Evolutionary conservation across 2,797 vertebrate genomes (phyloP).

Genomic region (Cyclopterus lumpus): DNA sequence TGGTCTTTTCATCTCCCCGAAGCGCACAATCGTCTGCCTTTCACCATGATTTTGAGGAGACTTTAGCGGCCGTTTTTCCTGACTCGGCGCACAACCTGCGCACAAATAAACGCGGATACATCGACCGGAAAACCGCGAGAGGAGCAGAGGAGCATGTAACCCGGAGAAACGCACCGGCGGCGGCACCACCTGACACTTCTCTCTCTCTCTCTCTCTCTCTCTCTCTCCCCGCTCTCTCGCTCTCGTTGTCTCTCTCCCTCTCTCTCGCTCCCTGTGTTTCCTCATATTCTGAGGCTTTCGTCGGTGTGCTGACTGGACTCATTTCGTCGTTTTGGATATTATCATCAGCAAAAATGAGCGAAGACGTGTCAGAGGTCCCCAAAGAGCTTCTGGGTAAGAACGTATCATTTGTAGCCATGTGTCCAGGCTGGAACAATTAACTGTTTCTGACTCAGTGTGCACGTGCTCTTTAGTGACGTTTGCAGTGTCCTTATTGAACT

Average conservation of each 20-base stretch:
- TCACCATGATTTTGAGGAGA: slow-evolving; percentile 48
- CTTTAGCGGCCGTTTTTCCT: background rate
- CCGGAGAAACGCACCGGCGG: slow-evolving; percentile 54
- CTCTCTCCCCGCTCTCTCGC: slow-evolving; percentile 17
- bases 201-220: slow-evolving; percentile 9
- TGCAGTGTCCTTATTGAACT: background rate
- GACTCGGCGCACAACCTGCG: slow-evolving; percentile 37
- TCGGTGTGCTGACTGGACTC: slow-evolving; percentile 48
- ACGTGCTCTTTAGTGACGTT: background rate
- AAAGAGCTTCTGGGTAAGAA: slow-evolving; percentile 91
- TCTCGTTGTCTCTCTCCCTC: background rate
- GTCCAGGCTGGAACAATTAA: slow-evolving; percentile 53
- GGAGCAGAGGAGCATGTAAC: slow-evolving; percentile 79
- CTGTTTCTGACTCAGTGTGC: background rate
- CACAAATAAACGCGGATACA: slow-evolving; percentile 46
- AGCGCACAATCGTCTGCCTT: slow-evolving; percentile 11
- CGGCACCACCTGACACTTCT: slow-evolving; percentile 76
- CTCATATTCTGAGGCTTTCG: slow-evolving; percentile 21
- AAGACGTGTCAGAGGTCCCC: slow-evolving; percentile 90
- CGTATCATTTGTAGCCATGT: slow-evolving; percentile 53
- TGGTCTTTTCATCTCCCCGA: slow-evolving; percentile 22
- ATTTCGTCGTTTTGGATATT: slow-evolving; percentile 45
- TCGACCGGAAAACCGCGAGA: slow-evolving; percentile 61
- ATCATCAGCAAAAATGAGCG: slow-evolving; percentile 84
- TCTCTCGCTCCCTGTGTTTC: slow-evolving; percentile 29